These are phyloP conservation scores for Lynx canadensis DNA, from an alignment of 2,113 vertebrate genomes.

Conservation along the genomic window DNA sequence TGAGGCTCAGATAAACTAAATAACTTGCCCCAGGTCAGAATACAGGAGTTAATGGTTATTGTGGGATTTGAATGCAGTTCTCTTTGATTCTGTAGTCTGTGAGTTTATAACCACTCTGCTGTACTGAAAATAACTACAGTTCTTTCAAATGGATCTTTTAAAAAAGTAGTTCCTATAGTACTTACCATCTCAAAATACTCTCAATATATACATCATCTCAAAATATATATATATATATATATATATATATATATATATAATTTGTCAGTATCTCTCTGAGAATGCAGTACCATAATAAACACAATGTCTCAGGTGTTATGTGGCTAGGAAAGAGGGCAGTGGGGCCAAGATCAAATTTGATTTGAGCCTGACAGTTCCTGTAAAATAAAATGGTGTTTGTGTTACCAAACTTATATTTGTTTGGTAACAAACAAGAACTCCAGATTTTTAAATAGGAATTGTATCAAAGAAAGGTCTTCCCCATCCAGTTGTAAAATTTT, in stretches of 20 bases:
- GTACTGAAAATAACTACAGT: neutral
- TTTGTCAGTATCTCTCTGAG: neutral
- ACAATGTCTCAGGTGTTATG: neutral
- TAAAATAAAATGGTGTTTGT: neutral
- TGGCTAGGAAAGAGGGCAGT: neutral
- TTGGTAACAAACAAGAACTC: neutral
- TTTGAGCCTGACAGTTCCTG: neutral
- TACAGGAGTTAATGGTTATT: neutral
- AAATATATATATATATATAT: too few species aligned
- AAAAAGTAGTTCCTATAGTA: neutral
- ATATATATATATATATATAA: too few species aligned
- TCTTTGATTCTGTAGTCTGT: neutral
- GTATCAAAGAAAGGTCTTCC: slow-evolving; percentile 1
- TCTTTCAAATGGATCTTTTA: neutral
- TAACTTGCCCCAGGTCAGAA: neutral
- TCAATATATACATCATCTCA: neutral
- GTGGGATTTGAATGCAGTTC: neutral
- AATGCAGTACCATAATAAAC: neutral
- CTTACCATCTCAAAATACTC: neutral
- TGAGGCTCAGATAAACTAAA: neutral
- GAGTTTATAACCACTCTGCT: neutral
- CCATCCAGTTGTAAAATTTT: neutral
- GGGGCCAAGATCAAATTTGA: neutral
- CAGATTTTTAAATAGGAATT: neutral
- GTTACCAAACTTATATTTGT: neutral